Conservation (phyloP, 2,888 invertebrate genomes). For the Sminthurides aquaticus region DNA sequence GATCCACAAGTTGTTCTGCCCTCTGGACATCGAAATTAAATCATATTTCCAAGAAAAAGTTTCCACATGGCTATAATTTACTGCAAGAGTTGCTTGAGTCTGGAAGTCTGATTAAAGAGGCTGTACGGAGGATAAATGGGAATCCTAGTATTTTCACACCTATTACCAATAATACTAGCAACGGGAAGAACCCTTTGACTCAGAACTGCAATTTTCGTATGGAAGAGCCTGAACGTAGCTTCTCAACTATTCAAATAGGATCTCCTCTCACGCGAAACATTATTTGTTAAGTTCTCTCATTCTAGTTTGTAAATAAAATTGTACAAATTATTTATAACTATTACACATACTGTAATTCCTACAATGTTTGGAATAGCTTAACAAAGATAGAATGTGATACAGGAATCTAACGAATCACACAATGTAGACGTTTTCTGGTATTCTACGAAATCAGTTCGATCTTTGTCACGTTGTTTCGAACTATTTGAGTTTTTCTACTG, state of each 20-base stretch:
- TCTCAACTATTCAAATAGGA: neutral
- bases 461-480: too few relatives aligned
- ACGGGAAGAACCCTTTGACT: neutral
- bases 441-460: too few relatives aligned
- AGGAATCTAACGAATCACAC: neutral
- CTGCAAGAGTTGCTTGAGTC: constrained; percentile 24
- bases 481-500: too few relatives aligned
- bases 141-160: neutral
- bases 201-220: neutral
- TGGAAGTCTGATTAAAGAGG: constrained; percentile 24
- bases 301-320: neutral
- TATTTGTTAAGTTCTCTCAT: neutral
- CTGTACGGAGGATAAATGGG: constrained; percentile 18
- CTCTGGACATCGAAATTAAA: constrained; percentile 14
- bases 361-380: neutral
- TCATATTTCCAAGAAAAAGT: constrained; percentile 10
- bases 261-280: neutral
- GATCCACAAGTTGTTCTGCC: neutral
- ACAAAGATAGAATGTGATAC: neutral
- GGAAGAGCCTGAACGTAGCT: neutral
- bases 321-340: constrained; percentile 7
- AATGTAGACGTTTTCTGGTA: too few relatives aligned
- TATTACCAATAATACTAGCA: neutral
- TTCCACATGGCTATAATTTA: constrained; percentile 14
- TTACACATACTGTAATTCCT: neutral